Percentiles rank a stretch among this genome's conserved stretches.
Evolutionary conservation across 2,113 vertebrate genomes (phyloP).

Genomic region (Choloepus hoffmanni): DNA sequence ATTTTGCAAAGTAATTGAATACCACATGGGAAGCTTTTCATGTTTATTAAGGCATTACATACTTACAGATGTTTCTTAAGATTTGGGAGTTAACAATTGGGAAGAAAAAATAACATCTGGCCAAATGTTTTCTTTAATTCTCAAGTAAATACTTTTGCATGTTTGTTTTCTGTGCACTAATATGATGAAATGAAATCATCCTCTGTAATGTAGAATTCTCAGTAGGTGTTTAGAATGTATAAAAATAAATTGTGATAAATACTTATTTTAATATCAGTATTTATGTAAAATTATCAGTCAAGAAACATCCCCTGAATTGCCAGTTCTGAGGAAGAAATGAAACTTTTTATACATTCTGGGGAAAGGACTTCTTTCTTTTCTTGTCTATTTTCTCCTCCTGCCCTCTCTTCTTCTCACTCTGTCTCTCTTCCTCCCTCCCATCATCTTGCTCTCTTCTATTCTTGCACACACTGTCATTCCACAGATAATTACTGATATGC

Average conservation of each 20-base stretch:
- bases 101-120: conserved; percentile 15
- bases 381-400: background rate
- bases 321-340: background rate
- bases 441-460: background rate
- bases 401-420: background rate
- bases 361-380: background rate
- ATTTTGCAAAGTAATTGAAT: background rate
- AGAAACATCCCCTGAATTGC: background rate
- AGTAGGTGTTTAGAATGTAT: background rate
- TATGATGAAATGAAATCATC: background rate
- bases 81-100: background rate
- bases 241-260: background rate
- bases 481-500: background rate
- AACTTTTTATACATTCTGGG: background rate
- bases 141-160: background rate
- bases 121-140: conserved; percentile 32
- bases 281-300: background rate
- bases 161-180: background rate
- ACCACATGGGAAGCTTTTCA: background rate
- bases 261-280: background rate
- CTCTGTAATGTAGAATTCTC: background rate
- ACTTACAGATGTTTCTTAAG: background rate
- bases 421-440: background rate
- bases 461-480: background rate
- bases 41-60: conserved; percentile 12